Conservation (phyloP, 1,140 invertebrate species). For the Ostrea denselamellosa region DNA sequence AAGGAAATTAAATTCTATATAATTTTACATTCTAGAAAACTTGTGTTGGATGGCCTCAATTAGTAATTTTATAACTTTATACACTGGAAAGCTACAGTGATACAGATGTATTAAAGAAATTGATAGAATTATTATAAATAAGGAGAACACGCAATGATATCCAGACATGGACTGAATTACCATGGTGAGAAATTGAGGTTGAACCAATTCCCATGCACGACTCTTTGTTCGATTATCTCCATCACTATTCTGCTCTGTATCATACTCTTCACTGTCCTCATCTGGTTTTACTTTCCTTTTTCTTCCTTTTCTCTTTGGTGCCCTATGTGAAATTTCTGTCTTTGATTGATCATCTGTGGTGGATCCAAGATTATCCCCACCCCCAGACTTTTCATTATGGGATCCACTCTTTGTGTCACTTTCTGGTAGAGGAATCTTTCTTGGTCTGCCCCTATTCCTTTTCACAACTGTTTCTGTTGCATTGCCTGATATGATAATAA, state of each 20-base stretch:
- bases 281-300: neutral
- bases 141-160: too few relatives aligned
- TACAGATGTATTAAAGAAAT: too few relatives aligned
- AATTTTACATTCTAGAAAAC: too few relatives aligned
- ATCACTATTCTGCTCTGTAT: neutral
- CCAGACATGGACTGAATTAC: slow-evolving; percentile 20
- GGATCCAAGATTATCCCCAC: slow-evolving; percentile 8
- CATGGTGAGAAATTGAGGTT: slow-evolving; percentile 23
- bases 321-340: neutral
- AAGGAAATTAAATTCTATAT: too few relatives aligned
- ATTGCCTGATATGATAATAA: neutral
- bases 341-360: neutral
- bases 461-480: neutral
- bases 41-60: too few relatives aligned
- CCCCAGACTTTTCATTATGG: neutral
- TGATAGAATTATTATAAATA: too few relatives aligned
- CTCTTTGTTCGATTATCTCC: neutral
- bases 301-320: slow-evolving; percentile 22
- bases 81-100: too few relatives aligned
- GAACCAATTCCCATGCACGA: neutral
- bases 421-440: neutral
- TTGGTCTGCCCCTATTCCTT: slow-evolving; percentile 12
- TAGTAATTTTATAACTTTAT: too few relatives aligned
- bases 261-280: neutral
- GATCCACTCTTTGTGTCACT: neutral